Evolutionary conservation across 2,888 invertebrate species (phyloP).

Genomic region (Cataglyphis altisquamis): DNA sequence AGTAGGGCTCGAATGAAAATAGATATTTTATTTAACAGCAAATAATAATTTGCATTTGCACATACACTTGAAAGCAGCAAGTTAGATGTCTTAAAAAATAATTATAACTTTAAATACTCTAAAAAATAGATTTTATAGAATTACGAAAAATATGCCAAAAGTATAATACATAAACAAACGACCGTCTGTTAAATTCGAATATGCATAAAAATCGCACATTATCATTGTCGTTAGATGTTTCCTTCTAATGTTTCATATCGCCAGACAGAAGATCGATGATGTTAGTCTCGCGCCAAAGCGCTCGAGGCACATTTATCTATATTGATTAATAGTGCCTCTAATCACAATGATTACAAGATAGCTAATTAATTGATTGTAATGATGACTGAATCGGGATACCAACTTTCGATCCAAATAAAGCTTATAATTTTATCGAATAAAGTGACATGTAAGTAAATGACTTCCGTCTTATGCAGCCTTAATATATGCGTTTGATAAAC

Average conservation of each 20-base stretch:
- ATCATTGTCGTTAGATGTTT: constrained; percentile 16
- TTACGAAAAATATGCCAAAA: neutral
- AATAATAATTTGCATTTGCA: neutral
- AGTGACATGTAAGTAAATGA: neutral
- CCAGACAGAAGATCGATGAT: constrained; percentile 34
- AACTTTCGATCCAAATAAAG: neutral
- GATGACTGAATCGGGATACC: constrained; percentile 2
- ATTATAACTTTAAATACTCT: neutral
- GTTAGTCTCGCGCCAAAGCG: constrained; percentile 25
- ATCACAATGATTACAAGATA: neutral
- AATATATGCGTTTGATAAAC: neutral
- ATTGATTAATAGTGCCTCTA: constrained; percentile 17
- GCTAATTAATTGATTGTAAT: constrained; percentile 8
- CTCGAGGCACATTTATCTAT: constrained; percentile 23
- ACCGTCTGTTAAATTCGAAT: constrained; percentile 4
- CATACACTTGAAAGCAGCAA: neutral
- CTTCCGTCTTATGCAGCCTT: neutral
- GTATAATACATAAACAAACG: neutral
- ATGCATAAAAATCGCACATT: constrained; percentile 32
- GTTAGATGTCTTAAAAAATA: neutral
- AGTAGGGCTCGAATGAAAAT: neutral
- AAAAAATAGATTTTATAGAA: neutral
- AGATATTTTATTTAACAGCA: neutral
- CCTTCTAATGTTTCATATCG: neutral
- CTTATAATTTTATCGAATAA: neutral